A percentile compares a stretch with the other conserved stretches of the same genome.
Evolutionary conservation across 2,797 vertebrate genomes (phyloP).

Genomic region (Erithacus rubecula): DNA sequence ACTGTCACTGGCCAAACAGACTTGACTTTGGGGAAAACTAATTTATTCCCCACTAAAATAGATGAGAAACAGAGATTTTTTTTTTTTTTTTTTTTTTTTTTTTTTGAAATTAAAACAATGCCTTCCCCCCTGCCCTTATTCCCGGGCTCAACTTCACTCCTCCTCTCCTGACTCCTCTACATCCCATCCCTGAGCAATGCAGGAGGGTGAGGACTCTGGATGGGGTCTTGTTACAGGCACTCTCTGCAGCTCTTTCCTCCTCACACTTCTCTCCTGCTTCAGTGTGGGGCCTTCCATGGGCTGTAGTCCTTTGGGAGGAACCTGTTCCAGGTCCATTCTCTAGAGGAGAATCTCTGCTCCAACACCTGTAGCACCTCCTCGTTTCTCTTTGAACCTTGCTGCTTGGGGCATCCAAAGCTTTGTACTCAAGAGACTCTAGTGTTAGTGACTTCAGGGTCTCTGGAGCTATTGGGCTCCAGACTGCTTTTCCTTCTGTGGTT

Average conservation of each 20-base stretch:
- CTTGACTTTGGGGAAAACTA: not conserved
- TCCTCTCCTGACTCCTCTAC: not conserved
- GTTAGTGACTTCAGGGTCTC: not conserved
- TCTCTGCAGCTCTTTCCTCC: not conserved
- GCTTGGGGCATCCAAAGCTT: not conserved
- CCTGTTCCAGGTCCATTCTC: not conserved
- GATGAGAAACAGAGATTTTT: not conserved
- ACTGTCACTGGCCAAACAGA: not conserved
- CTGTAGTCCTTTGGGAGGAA: not conserved
- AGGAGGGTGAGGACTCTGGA: not conserved
- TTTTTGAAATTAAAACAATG: not conserved
- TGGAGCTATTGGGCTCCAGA: not conserved
- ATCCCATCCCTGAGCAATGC: not conserved
- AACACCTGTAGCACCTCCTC: not conserved
- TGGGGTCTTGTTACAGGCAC: not conserved
- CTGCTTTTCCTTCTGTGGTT: not conserved
- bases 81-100: not conserved
- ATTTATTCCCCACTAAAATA: not conserved
- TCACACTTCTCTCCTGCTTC: not conserved
- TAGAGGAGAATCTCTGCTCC: not conserved
- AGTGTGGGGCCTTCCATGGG: not conserved
- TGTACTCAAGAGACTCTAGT: not conserved
- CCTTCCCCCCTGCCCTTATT: fast-evolving
- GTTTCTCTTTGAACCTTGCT: not conserved
- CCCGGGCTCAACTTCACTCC: not conserved